Percentiles rank a stretch among this genome's conserved stretches.
Conservation (phyloP, 2,888 invertebrate genomes). For the Clunio marinus region DNA sequence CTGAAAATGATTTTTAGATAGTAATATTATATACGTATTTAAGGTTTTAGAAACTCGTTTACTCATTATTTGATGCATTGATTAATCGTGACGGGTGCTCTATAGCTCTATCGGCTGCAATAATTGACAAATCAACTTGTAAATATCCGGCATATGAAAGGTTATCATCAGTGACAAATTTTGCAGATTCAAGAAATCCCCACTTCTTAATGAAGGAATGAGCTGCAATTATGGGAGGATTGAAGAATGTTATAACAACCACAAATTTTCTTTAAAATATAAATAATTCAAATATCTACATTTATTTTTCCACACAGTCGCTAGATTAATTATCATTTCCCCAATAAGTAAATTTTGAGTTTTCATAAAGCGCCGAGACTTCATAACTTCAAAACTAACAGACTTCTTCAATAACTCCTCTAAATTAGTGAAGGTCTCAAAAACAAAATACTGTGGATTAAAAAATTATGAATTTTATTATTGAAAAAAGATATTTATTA, state of each 20-base stretch:
- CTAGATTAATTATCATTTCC: conserved; percentile 60
- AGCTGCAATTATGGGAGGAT: too few relatives aligned
- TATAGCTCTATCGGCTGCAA: too few relatives aligned
- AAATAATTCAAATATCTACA: conserved; percentile 11
- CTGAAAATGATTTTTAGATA: too few relatives aligned
- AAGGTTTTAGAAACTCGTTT: conserved; percentile 35
- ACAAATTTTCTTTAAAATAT: too few relatives aligned
- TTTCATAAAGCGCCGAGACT: conserved; percentile 51
- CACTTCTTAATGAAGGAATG: conserved; percentile 83
- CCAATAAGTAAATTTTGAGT: conserved; percentile 57
- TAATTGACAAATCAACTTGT: conserved; percentile 74
- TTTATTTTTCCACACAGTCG: conserved; percentile 65
- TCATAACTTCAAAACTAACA: conserved; percentile 60
- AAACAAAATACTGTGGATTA: conserved; percentile 61
- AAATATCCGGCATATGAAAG: conserved; percentile 67
- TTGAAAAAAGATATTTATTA: neutral
- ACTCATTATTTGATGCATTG: conserved; percentile 66
- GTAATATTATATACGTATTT: too few relatives aligned
- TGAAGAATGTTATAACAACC: too few relatives aligned
- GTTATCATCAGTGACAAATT: too few relatives aligned
- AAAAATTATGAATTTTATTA: too few relatives aligned
- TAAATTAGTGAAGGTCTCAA: conserved; percentile 59
- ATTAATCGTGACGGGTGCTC: conserved; percentile 46
- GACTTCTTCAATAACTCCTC: conserved; percentile 57
- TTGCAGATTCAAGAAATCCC: conserved; percentile 72